phyloP scores from a whole-genome alignment of 2,888 invertebrate genomes.

The Gibbula magus region DNA sequence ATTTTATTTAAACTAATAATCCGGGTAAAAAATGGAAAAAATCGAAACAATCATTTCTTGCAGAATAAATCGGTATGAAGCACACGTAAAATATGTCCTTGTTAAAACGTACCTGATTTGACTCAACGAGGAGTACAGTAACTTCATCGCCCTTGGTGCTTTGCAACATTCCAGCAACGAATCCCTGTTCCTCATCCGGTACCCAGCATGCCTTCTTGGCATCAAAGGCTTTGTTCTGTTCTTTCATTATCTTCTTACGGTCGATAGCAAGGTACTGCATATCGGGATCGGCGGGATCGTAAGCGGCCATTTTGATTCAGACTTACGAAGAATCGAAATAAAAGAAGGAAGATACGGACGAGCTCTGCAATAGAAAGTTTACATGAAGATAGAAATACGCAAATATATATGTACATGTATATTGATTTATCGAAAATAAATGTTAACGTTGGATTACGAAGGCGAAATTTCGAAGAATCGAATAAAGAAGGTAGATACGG shows the following conservation, averaged over 20 bases:
- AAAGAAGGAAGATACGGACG: not conserved
- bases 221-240: slow-evolving; percentile 67
- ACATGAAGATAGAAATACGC: no score
- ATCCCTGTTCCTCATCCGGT: slow-evolving; percentile 98
- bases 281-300: slow-evolving; percentile 65
- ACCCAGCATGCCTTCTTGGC: slow-evolving; percentile 99
- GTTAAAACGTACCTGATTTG: slow-evolving; percentile 65
- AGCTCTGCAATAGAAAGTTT: not conserved
- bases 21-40: no score
- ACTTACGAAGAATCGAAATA: not conserved
- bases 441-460: no score
- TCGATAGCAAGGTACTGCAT: slow-evolving; percentile 70
- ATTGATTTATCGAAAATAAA: no score
- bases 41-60: no score
- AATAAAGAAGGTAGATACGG: no score
- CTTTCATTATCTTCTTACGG: slow-evolving; percentile 68
- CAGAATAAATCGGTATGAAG: no score
- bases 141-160: slow-evolving; percentile 98
- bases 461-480: no score
- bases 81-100: no score
- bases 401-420: no score
- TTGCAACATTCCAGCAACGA: slow-evolving; percentile 96
- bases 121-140: slow-evolving; percentile 81
- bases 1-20: no score
- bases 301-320: not conserved